Conservation (phyloP, 2,113 vertebrate genomes). For the Phalacrocorax carbo region DNA sequence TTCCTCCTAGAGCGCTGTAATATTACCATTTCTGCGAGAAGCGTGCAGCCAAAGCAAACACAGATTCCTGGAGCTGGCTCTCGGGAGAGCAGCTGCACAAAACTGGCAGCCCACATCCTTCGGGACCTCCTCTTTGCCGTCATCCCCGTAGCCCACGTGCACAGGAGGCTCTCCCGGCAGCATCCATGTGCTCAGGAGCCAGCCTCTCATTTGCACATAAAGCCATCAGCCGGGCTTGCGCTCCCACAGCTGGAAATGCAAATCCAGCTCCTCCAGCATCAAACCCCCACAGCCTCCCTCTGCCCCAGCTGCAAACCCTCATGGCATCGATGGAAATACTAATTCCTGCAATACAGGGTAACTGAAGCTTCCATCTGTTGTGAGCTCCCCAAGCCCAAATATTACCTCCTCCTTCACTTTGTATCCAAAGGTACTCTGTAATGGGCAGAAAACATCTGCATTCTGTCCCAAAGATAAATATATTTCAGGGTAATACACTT, state of each 20-base stretch:
- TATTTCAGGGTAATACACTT: background rate
- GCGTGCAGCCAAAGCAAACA: slow-evolving; percentile 65
- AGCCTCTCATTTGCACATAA: background rate
- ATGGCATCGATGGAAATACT: fast-evolving
- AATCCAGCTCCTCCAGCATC: background rate
- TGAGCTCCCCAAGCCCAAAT: background rate
- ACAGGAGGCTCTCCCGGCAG: background rate
- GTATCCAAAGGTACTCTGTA: background rate
- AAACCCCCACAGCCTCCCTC: background rate
- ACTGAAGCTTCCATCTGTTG: background rate
- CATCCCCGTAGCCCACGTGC: background rate
- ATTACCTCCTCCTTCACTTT: background rate
- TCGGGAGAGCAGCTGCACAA: slow-evolving; percentile 47
- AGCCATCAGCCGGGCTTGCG: background rate
- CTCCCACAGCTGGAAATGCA: background rate
- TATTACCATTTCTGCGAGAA: background rate
- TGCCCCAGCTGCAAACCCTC: background rate
- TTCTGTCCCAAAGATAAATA: background rate
- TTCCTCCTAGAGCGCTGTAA: background rate
- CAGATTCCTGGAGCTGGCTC: background rate
- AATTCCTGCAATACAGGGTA: background rate
- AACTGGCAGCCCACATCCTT: background rate
- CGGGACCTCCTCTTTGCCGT: background rate
- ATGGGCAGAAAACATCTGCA: background rate
- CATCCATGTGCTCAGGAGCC: fast-evolving